Evolutionary conservation across 2,888 invertebrate genomes (phyloP).

Genomic region (Rhamnusium bicolor): DNA sequence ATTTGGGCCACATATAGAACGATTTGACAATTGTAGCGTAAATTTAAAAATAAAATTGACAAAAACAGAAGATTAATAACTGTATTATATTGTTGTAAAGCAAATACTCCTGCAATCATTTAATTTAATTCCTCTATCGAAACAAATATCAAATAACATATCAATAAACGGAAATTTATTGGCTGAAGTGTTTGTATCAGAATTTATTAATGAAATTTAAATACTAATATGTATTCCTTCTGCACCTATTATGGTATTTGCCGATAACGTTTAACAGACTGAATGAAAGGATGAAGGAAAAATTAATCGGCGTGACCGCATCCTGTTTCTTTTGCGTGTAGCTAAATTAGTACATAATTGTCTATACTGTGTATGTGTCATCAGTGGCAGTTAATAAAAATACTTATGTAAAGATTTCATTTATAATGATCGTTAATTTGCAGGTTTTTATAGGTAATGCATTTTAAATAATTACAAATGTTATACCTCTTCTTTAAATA

Average conservation of each 20-base stretch:
- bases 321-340: slow-evolving; percentile 28
- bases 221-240: background rate
- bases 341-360: slow-evolving; percentile 24
- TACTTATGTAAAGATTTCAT: background rate
- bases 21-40: no score
- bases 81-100: no score
- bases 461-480: no score
- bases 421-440: background rate
- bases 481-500: no score
- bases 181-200: background rate
- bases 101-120: background rate
- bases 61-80: no score
- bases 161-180: background rate
- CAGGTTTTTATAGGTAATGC: background rate
- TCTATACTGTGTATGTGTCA: slow-evolving; percentile 17
- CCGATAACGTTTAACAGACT: slow-evolving; percentile 13
- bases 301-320: slow-evolving; percentile 27
- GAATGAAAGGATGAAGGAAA: slow-evolving; percentile 20
- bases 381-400: slow-evolving; percentile 10
- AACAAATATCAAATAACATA: background rate
- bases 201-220: background rate
- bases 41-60: no score
- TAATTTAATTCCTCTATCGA: background rate
- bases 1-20: no score
- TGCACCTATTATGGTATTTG: slow-evolving; percentile 3